Base-by-base conservation (phyloP, 2,888 invertebrate genomes). In the Dascillus cervinus region DNA sequence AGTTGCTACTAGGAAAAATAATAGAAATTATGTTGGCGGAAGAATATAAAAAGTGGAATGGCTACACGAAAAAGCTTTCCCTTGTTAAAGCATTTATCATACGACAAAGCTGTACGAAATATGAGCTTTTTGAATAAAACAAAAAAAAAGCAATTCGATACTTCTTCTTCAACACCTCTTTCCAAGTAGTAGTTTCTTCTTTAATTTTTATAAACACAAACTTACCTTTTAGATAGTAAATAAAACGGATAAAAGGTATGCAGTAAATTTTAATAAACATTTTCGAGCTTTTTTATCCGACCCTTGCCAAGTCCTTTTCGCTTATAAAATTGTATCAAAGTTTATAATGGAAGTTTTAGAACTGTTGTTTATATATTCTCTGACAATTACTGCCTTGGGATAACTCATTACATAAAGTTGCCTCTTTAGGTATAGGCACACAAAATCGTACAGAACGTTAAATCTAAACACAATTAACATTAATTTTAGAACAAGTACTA, bases 321-420 rank as follows among this genome's bases (percentile, higher is more conserved):
- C 34, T 37, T 37, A 37, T n/a, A n/a, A 42, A 44, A 44, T 43
- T 43, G 35, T 38, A 40, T 47, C 40, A 42, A 43, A 47, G 43
- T 47, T 46, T 45, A 38, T 45, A 44, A 43, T 47, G 47, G 41
- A 44, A 47, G 37, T 47, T 47, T 39, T 36, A 34, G 39, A 44
- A 47, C 34, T 43, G 47, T 45, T 47, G 47, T 47, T 47, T 47
- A 47, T 47, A 42, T 43, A 47, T 47, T 47, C 45, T 44, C 41
- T 32, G 39, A 44, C 47, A 47, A 47, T 47, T 45, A 45, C 45
- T 36, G 45, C 44, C 42, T 34, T 26, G 47, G 47, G 47, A 45
- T 44, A 32, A 32, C 39, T 44, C 44, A 43, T 47, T 47, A 47
- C 41, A 30, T 14, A 25, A 31, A 36, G 35, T 32, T 33, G 25